phyloP scores from a whole-genome alignment of 2,113 vertebrate genomes.

The Typhlomys cinereus region DNA sequence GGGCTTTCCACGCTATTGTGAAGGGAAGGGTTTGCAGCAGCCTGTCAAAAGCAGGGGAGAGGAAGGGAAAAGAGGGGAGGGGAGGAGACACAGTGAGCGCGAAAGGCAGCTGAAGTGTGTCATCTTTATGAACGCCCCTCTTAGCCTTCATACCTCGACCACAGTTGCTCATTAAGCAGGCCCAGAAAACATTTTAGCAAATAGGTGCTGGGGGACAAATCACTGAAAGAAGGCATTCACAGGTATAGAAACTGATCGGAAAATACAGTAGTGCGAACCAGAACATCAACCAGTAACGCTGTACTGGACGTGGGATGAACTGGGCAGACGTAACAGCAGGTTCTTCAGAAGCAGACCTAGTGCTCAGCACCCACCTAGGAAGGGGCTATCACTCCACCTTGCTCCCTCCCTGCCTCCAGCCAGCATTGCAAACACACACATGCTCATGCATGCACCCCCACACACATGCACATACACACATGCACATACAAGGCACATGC shows the following conservation, averaged over 20 bases:
- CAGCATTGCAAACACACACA: neutral
- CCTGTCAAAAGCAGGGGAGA: slow-evolving; percentile 73
- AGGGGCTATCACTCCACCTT: accelerated
- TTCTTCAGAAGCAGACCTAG: neutral
- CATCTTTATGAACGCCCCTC: slow-evolving; percentile 69
- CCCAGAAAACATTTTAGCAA: slow-evolving; percentile 80
- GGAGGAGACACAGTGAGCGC: slow-evolving; percentile 61
- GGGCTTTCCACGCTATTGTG: slow-evolving; percentile 66
- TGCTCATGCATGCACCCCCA: no score
- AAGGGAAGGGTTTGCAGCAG: slow-evolving; percentile 68
- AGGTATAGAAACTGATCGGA: slow-evolving; percentile 24
- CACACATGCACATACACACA: no score
- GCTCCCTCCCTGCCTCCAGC: no score
- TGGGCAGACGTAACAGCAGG: neutral
- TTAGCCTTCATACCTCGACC: slow-evolving; percentile 74
- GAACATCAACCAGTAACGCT: neutral
- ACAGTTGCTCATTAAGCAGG: slow-evolving; percentile 84
- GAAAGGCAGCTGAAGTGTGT: slow-evolving; percentile 15
- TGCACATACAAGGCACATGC: no score
- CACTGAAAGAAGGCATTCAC: slow-evolving; percentile 6
- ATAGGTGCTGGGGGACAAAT: slow-evolving; percentile 73
- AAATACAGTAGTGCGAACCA: neutral
- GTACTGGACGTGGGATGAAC: accelerated
- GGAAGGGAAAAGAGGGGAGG: no score
- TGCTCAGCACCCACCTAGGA: neutral